A percentile compares a stretch with the other conserved stretches of the same genome.
phyloP scores from a whole-genome alignment of 2,113 vertebrate species.

The Centropus bengalensis region DNA sequence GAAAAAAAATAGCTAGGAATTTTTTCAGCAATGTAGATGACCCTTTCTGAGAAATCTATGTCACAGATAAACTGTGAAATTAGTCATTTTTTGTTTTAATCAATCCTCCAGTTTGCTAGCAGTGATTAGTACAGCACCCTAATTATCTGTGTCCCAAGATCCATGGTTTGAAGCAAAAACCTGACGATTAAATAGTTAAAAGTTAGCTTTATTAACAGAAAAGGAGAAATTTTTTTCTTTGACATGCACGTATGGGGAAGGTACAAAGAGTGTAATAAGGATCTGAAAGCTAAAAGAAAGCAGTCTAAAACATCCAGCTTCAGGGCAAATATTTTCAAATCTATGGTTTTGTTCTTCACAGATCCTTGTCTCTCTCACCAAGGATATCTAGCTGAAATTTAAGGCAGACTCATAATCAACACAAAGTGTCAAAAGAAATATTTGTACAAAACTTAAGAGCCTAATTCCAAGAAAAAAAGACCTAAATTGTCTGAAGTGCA shows the following conservation, averaged over 20 bases:
- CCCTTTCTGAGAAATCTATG: slow-evolving; percentile 17
- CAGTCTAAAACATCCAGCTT: not conserved
- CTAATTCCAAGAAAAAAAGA: not conserved
- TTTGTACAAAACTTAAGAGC: slow-evolving; percentile 7
- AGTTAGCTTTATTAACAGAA: not conserved
- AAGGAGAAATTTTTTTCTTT: not conserved
- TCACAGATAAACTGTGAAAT: slow-evolving; percentile 53
- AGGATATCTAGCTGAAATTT: not conserved
- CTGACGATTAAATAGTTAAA: not conserved
- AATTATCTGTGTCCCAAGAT: slow-evolving; percentile 20
- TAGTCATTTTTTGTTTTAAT: slow-evolving; percentile 12
- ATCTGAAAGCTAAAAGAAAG: not conserved
- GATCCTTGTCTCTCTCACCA: not conserved
- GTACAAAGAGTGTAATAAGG: not conserved
- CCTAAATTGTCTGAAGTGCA: not conserved
- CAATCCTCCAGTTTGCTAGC: not conserved
- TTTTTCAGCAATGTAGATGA: slow-evolving; percentile 14
- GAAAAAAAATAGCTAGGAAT: not conserved
- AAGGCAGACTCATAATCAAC: not conserved
- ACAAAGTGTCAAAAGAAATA: not conserved
- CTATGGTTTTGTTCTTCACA: not conserved
- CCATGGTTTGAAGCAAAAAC: not conserved
- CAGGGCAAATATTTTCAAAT: not conserved
- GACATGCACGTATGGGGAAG: not conserved
- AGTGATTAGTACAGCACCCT: not conserved